phyloP scores from a whole-genome alignment of 2,797 vertebrate genomes.

The Galago senegalensis region DNA sequence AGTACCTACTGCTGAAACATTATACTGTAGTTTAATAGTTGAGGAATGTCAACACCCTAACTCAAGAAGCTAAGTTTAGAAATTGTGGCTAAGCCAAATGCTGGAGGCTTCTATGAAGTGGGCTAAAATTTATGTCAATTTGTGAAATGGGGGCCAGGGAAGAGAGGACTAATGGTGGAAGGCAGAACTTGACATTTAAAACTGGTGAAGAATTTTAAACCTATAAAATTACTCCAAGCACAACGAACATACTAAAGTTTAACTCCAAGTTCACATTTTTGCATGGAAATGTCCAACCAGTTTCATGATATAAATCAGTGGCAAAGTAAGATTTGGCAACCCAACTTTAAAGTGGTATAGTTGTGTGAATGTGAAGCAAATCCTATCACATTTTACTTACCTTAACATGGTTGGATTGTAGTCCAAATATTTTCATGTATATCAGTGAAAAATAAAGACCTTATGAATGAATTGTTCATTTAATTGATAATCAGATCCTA shows the following conservation, averaged over 20 bases:
- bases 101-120: background rate
- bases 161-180: background rate
- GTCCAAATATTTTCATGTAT: background rate
- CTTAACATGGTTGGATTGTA: background rate
- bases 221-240: background rate
- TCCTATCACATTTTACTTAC: background rate
- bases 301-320: background rate
- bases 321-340: constrained; percentile 39
- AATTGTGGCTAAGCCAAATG: background rate
- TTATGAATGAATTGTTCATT: background rate
- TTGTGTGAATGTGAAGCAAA: background rate
- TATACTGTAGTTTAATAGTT: background rate
- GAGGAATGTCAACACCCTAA: background rate
- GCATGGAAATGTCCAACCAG: background rate
- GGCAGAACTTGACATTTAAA: background rate
- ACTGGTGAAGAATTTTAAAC: background rate
- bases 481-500: background rate
- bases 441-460: background rate
- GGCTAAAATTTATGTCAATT: background rate
- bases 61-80: constrained; percentile 40
- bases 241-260: background rate
- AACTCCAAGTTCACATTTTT: background rate
- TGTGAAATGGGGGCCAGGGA: background rate
- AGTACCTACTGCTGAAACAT: constrained; percentile 24
- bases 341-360: background rate